These are phyloP conservation scores for Emys orbicularis DNA, from an alignment of 2,797 vertebrate species.

Conservation along the genomic window DNA sequence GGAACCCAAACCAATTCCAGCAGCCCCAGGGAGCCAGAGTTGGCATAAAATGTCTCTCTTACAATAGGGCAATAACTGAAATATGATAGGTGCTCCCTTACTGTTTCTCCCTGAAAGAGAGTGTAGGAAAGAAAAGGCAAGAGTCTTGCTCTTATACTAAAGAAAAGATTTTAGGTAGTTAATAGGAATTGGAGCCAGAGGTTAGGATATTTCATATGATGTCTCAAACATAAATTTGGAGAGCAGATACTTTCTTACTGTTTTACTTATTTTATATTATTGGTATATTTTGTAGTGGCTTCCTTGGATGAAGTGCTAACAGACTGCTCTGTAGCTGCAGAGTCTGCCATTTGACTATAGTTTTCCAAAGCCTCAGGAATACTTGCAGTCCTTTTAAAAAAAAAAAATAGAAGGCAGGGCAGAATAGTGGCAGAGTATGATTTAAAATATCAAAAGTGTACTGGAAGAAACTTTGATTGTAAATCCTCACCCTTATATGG, in stretches of 20 bases:
- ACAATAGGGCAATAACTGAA: neutral
- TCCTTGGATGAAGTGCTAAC: neutral
- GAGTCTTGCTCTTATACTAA: no score
- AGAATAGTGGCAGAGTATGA: neutral
- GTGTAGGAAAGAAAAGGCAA: neutral
- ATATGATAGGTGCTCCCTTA: neutral
- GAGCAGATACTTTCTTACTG: neutral
- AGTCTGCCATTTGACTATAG: neutral
- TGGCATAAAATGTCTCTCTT: neutral
- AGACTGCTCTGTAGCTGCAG: neutral
- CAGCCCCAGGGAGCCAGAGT: neutral
- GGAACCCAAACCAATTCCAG: neutral
- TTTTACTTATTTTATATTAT: neutral
- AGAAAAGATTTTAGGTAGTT: neutral
- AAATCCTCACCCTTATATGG: neutral
- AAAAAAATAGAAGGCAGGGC: neutral
- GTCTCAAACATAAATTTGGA: neutral
- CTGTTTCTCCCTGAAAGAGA: neutral
- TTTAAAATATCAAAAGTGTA: neutral
- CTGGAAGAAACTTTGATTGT: neutral
- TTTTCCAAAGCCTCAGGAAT: neutral
- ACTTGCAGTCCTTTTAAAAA: neutral
- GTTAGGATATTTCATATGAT: neutral
- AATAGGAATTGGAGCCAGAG: neutral
- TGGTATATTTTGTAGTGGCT: neutral